These are phyloP conservation scores for Lochmaea crataegi DNA, from an alignment of 2,888 invertebrate genomes.

Conservation along the genomic window DNA sequence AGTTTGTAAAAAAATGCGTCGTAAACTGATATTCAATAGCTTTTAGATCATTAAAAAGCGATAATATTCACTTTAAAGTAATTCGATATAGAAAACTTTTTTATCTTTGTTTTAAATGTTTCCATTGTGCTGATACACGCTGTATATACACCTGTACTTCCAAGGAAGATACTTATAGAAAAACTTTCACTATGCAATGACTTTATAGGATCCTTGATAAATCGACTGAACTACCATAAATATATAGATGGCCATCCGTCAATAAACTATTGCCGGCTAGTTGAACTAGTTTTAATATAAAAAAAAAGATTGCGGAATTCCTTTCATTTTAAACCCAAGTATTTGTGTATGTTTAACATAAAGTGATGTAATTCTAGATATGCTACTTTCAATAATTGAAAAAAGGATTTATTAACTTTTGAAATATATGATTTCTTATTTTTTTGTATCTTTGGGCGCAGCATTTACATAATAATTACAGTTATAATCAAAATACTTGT, in stretches of 20 bases:
- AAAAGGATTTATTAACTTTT: not conserved
- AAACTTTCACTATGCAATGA: conserved; percentile 11
- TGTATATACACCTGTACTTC: conserved; percentile 8
- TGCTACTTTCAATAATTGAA: conserved; percentile 5
- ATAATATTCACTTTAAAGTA: too few relatives aligned
- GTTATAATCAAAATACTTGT: not conserved
- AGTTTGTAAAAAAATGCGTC: too few relatives aligned
- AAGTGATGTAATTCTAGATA: conserved; percentile 9
- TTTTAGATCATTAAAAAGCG: too few relatives aligned
- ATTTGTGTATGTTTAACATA: conserved; percentile 3
- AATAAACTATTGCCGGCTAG: not conserved
- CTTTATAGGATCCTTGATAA: not conserved
- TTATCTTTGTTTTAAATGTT: not conserved
- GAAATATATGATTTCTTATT: not conserved
- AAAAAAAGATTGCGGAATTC: conserved; percentile 1
- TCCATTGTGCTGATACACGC: not conserved
- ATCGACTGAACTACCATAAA: conserved; percentile 3
- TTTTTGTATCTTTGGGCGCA: not conserved
- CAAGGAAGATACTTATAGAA: not conserved
- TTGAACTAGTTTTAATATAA: conserved; percentile 11
- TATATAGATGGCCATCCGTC: conserved; percentile 9
- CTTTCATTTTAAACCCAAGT: not conserved
- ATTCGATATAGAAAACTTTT: too few relatives aligned
- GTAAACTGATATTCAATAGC: too few relatives aligned
- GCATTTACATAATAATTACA: conserved; percentile 12